Evolutionary conservation across 1,140 invertebrate species (phyloP).

Genomic region (Cryptotermes secundus): DNA sequence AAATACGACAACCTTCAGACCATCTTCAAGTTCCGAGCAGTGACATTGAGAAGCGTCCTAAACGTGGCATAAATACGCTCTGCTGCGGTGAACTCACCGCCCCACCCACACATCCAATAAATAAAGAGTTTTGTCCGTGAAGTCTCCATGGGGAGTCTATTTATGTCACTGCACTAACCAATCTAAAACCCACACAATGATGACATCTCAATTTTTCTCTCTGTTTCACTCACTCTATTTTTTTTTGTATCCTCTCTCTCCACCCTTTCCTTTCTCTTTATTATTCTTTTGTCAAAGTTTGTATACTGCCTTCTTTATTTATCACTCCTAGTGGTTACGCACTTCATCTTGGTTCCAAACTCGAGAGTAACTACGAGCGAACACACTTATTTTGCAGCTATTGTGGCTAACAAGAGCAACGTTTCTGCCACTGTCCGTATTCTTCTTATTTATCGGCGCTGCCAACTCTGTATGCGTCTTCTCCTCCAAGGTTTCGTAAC

Average conservation of each 20-base stretch:
- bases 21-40: background rate
- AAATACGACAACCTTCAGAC: too few relatives aligned
- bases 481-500: too few relatives aligned
- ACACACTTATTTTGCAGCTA: background rate
- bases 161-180: constrained; percentile 15
- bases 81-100: background rate
- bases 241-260: background rate
- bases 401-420: background rate
- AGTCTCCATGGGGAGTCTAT: background rate
- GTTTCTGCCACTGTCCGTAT: too few relatives aligned
- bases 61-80: background rate
- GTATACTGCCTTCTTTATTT: background rate
- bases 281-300: background rate
- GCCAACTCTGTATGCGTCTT: too few relatives aligned
- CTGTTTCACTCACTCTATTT: background rate
- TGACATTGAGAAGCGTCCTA: constrained; percentile 15
- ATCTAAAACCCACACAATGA: constrained; percentile 5
- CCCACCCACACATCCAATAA: constrained; percentile 1
- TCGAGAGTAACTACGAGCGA: background rate
- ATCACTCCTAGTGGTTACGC: background rate
- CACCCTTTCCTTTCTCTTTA: background rate
- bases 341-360: background rate
- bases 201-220: constrained; percentile 9
- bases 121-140: constrained; percentile 14
- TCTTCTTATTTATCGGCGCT: too few relatives aligned